Percentiles rank a stretch among this genome's conserved stretches.
Conservation (phyloP, 2,113 vertebrate species). For the Sinocyclocheilus maitianheensis region DNA sequence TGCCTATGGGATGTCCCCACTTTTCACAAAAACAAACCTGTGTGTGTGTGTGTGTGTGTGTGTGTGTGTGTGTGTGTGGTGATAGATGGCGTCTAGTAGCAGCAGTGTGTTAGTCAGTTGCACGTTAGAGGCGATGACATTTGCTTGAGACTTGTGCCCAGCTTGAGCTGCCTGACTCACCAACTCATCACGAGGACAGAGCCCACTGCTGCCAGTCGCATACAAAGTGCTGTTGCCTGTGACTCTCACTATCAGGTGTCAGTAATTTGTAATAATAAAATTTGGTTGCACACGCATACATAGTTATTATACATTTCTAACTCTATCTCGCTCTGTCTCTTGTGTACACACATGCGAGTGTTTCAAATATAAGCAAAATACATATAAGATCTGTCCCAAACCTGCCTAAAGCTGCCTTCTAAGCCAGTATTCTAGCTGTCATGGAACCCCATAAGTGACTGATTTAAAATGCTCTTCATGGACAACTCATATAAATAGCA, state of each 20-base stretch:
- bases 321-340: too few relatives aligned
- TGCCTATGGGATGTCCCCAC: too few relatives aligned
- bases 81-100: neutral
- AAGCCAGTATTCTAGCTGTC: too few relatives aligned
- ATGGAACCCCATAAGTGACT: too few relatives aligned
- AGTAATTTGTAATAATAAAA: conserved; percentile 11
- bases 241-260: conserved; percentile 14
- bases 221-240: neutral
- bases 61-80: neutral
- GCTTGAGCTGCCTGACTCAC: conserved; percentile 10
- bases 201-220: conserved; percentile 10
- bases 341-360: too few relatives aligned
- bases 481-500: too few relatives aligned
- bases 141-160: neutral
- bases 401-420: too few relatives aligned
- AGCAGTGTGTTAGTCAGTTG: conserved; percentile 10
- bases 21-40: too few relatives aligned
- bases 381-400: too few relatives aligned
- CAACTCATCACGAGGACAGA: conserved; percentile 3
- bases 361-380: too few relatives aligned
- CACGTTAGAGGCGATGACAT: conserved; percentile 11
- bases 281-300: neutral
- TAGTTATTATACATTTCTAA: neutral
- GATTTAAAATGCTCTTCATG: too few relatives aligned
- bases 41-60: too few relatives aligned